These are phyloP conservation scores for Cremastinae sp. DNA, from an alignment of 2,888 invertebrate genomes.

Conservation along the genomic window DNA sequence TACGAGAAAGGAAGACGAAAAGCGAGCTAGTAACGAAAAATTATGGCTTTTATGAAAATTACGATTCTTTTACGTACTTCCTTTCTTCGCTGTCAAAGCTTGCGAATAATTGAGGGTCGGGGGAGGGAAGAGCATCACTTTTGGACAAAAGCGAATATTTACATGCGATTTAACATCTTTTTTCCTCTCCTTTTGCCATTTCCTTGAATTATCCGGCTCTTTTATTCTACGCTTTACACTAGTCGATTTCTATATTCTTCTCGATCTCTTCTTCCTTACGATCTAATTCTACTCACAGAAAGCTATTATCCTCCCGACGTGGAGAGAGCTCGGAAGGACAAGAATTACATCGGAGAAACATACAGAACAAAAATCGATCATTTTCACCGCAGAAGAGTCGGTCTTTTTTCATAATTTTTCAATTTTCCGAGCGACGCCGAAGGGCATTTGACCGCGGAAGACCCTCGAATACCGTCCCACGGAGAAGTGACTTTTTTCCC, in stretches of 20 bases:
- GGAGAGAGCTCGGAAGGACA: constrained; percentile 53
- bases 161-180: constrained; percentile 62
- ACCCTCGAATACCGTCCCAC: constrained; percentile 38
- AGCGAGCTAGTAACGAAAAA: constrained; percentile 40
- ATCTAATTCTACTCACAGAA: constrained; percentile 48
- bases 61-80: constrained; percentile 5
- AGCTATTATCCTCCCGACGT: constrained; percentile 39
- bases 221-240: too few relatives aligned
- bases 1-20: constrained; percentile 34
- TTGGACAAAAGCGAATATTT: constrained; percentile 71
- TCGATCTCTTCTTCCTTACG: not conserved
- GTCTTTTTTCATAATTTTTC: too few relatives aligned
- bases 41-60: not conserved
- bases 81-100: constrained; percentile 41
- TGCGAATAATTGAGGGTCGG: constrained; percentile 3
- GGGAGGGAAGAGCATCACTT: constrained; percentile 20
- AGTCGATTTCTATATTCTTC: too few relatives aligned
- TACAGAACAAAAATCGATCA: constrained; percentile 54
- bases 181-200: not conserved
- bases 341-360: constrained; percentile 49
- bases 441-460: constrained; percentile 53
- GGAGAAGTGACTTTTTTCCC: too few relatives aligned
- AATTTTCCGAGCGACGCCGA: constrained; percentile 23
- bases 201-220: too few relatives aligned
- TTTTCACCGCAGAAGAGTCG: constrained; percentile 24